Conservation (phyloP, 2,113 vertebrate genomes). For the Rhombomys opimus region DNA sequence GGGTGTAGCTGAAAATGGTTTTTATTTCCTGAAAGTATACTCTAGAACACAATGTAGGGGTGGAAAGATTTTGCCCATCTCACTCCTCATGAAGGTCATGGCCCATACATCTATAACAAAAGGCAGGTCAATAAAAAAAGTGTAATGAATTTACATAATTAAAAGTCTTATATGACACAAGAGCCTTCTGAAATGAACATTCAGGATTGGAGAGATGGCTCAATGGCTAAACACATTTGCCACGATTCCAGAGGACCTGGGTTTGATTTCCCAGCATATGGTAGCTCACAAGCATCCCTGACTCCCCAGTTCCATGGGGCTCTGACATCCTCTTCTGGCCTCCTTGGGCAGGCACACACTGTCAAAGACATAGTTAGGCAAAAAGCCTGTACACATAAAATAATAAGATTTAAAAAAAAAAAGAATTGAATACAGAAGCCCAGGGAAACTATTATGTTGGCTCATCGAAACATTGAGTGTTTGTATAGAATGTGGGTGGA, state of each 20-base stretch:
- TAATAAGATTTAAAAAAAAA: background rate
- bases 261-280: background rate
- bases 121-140: background rate
- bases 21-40: conserved; percentile 57
- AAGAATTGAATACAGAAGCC: background rate
- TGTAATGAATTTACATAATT: background rate
- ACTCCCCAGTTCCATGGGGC: background rate
- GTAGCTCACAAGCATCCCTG: background rate
- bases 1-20: background rate
- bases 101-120: too few species aligned
- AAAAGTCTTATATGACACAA: background rate
- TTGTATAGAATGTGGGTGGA: background rate
- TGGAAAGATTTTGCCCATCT: too few species aligned
- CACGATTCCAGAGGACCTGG: background rate
- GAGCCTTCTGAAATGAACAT: background rate
- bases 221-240: background rate
- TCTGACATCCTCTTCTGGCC: background rate
- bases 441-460: background rate
- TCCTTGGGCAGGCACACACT: background rate
- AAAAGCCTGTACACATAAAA: background rate
- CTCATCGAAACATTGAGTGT: background rate
- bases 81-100: background rate
- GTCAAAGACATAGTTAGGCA: background rate
- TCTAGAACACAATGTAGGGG: background rate
- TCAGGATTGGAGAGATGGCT: background rate